Evolutionary conservation across 2,113 vertebrate species (phyloP), one percentile per base, ranked within the genome.

Genomic region (Cranoglanis bouderius): DNA sequence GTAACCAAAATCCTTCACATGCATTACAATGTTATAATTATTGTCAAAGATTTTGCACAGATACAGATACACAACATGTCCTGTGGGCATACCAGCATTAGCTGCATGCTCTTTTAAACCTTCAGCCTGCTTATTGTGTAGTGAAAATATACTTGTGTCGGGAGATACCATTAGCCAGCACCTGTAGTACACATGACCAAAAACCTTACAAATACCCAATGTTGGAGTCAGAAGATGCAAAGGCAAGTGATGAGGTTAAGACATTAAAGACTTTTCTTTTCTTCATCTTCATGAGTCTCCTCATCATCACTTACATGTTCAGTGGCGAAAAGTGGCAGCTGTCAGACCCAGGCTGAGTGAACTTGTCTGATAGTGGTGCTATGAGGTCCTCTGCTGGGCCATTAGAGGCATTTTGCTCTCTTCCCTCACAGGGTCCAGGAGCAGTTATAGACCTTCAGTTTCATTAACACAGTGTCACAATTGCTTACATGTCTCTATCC

Each of bases 401-500:
- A 85, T 85, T 65, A 61, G 83, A 82, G 9, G 38, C 40, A n/a
- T 80, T 89, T 82, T 88, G 77, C 61, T 83, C 29, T 53, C 59
- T 9, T 65, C 35, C 61, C 29, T 21, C 35, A 51, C 14, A 81
- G 57, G 70, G 35, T 26, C 61, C 21, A 12, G 24, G 46, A 77
- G 53, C 40, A 81, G 57, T 53, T 67, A 35, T 43, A 43, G 81
- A 75, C n/a, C 63, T 59, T 85, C 75, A 43, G 6, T 63, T 67
- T 86, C 55, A 26, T 59, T 53, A 61, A 72, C 7, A 63, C 32
- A 32, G 75, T 40, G 49, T 84, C 75, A 61, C 16, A 24, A 61
- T 63, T 46, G 46, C 29, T 63, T 81, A 18, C 35, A 80, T 38
- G 51, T 75, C 63, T 87, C 49, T 18, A 77, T 67, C 29, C 53